Conservation (phyloP, 1,140 invertebrate genomes). For the Holotrichia oblita region DNA sequence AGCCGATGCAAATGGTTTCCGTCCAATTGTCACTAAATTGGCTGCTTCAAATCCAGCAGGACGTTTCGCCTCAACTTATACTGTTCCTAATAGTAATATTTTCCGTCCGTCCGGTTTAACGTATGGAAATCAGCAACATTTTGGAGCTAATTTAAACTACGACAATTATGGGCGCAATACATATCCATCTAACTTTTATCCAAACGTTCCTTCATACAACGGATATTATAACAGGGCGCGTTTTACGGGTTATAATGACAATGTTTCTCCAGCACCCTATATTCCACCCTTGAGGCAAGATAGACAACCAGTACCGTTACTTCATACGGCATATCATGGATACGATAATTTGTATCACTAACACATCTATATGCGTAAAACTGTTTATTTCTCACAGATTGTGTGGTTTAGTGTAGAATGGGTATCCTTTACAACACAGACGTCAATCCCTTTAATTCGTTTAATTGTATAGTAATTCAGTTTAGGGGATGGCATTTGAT, state of each 20-base stretch:
- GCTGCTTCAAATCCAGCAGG: constrained; percentile 37
- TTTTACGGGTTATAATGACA: not conserved
- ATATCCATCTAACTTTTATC: not conserved
- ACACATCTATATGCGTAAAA: constrained; percentile 13
- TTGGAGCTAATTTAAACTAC: too few relatives aligned
- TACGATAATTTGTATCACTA: constrained; percentile 42
- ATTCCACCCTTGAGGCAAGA: constrained; percentile 1
- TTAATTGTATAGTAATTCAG: constrained; percentile 2
- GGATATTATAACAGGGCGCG: not conserved
- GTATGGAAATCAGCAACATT: not conserved
- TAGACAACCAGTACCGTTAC: constrained; percentile 33
- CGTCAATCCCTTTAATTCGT: constrained; percentile 2
- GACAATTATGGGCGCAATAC: not conserved
- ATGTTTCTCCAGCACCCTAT: not conserved
- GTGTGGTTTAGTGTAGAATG: constrained; percentile 13
- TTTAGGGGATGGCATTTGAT: constrained; percentile 6
- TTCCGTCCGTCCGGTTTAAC: not conserved
- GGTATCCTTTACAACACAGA: not conserved
- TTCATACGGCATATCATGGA: constrained; percentile 33
- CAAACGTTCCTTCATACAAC: not conserved
- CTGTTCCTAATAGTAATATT: not conserved
- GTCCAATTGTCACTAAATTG: constrained; percentile 60
- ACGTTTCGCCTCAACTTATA: not conserved
- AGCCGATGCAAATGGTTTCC: constrained; percentile 62
- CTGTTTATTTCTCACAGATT: constrained; percentile 28